phyloP scores from a whole-genome alignment of 1,140 invertebrate species.

The Berghia stephanieae region DNA sequence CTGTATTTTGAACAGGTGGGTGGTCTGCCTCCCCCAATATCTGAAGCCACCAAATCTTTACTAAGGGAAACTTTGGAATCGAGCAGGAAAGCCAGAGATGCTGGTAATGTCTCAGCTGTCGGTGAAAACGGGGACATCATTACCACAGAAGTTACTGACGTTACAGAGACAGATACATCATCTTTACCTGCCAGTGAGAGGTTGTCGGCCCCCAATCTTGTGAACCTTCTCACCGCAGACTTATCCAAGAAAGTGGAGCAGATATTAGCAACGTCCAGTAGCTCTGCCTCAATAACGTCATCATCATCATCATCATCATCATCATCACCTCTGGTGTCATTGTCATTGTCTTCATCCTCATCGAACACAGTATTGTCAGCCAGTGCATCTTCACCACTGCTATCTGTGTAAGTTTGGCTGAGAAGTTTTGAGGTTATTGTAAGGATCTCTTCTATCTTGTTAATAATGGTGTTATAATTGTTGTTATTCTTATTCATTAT shows the following conservation, averaged over 20 bases:
- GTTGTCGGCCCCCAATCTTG: constrained; percentile 34
- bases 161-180: constrained; percentile 14
- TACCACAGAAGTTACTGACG: neutral
- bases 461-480: too few relatives aligned
- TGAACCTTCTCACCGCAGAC: constrained; percentile 32
- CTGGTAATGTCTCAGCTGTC: neutral
- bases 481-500: too few relatives aligned
- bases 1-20: neutral
- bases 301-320: too few relatives aligned
- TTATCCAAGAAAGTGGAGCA: constrained; percentile 10
- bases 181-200: constrained; percentile 2
- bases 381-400: too few relatives aligned
- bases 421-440: too few relatives aligned
- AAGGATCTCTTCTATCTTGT: too few relatives aligned
- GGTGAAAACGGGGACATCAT: neutral
- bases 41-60: constrained; percentile 27
- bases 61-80: constrained; percentile 26
- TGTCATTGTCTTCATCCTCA: too few relatives aligned
- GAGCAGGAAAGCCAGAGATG: constrained; percentile 17
- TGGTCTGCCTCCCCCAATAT: constrained; percentile 17
- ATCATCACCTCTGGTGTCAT: too few relatives aligned
- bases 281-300: too few relatives aligned
- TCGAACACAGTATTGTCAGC: too few relatives aligned
- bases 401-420: too few relatives aligned
- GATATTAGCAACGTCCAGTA: too few relatives aligned